A percentile compares a stretch with the other conserved stretches of the same genome.
Conservation (phyloP, 2,113 vertebrate species). For the Microcebus lehilahytsara region DNA sequence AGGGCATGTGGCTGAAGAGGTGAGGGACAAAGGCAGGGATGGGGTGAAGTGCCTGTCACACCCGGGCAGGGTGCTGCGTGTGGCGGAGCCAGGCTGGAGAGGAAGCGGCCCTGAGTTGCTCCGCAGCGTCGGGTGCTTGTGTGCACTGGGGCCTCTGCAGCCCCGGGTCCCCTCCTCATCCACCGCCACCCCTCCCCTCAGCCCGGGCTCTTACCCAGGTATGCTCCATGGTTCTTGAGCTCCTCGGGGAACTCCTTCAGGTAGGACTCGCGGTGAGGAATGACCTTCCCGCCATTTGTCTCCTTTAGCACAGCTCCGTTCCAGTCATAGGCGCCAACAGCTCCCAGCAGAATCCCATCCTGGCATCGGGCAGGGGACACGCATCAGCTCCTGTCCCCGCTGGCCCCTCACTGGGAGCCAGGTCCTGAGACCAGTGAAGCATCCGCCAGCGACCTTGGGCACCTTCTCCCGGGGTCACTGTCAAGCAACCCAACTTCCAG, state of each 20-base stretch:
- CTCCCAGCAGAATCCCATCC: conserved; percentile 96
- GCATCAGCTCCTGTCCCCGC: background rate
- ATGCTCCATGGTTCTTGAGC: conserved; percentile 96
- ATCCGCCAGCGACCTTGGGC: background rate
- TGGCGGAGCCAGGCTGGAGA: background rate
- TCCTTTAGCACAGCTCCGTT: conserved; percentile 96
- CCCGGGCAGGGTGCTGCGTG: fast-evolving
- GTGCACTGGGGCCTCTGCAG: background rate
- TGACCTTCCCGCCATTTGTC: conserved; percentile 92
- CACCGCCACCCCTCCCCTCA: fast-evolving
- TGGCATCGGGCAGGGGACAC: conserved; percentile 62
- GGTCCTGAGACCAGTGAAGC: background rate
- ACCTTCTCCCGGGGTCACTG: background rate
- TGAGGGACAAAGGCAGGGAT: background rate
- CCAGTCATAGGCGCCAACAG: conserved; percentile 98
- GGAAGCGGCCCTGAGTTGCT: background rate
- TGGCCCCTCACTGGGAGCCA: background rate
- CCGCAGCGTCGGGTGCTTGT: background rate
- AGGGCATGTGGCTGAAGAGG: background rate
- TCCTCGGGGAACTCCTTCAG: conserved; percentile 95
- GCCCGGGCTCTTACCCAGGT: conserved; percentile 88
- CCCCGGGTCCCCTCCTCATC: background rate
- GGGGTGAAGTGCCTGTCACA: fast-evolving
- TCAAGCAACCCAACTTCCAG: background rate
- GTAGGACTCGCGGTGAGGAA: conserved; percentile 93